These are phyloP conservation scores for Melitaea athalia DNA, from an alignment of 2,888 invertebrate genomes.

Conservation along the genomic window DNA sequence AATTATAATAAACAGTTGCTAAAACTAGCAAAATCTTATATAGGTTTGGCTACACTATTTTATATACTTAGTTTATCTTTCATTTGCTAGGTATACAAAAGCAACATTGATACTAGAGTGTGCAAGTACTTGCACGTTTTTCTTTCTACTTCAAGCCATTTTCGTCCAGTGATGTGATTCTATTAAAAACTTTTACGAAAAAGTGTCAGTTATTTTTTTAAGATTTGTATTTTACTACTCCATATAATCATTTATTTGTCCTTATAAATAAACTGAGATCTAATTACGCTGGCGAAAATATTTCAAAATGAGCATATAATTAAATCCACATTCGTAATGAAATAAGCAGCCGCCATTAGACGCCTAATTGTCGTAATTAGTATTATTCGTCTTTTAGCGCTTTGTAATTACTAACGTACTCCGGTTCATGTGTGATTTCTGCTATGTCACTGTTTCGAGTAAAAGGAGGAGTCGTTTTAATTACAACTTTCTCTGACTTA, in stretches of 20 bases:
- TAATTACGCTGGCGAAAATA: no score
- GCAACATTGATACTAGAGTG: no score
- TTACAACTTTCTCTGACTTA: slow-evolving; percentile 67
- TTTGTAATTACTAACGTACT: slow-evolving; percentile 67
- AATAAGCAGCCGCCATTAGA: slow-evolving; percentile 61
- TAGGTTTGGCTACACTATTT: neutral
- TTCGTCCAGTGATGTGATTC: no score
- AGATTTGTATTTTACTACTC: no score
- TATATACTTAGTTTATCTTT: no score
- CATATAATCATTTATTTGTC: no score
- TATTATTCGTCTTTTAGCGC: slow-evolving; percentile 61
- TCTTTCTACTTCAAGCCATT: no score
- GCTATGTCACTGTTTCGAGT: slow-evolving; percentile 71
- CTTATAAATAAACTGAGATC: no score
- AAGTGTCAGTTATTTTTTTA: no score
- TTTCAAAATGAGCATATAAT: neutral
- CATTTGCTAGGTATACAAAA: no score
- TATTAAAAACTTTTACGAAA: no score
- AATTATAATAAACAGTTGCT: neutral
- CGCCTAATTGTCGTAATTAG: slow-evolving; percentile 61
- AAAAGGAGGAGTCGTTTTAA: slow-evolving; percentile 67
- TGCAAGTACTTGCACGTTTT: no score
- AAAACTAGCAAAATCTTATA: neutral
- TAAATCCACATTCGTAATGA: neutral
- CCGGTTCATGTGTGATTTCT: slow-evolving; percentile 58